Evolutionary conservation across 2,888 invertebrate genomes (phyloP), one percentile per base, ranked within the genome.

Genomic region (Holacanthella duospinosa): DNA sequence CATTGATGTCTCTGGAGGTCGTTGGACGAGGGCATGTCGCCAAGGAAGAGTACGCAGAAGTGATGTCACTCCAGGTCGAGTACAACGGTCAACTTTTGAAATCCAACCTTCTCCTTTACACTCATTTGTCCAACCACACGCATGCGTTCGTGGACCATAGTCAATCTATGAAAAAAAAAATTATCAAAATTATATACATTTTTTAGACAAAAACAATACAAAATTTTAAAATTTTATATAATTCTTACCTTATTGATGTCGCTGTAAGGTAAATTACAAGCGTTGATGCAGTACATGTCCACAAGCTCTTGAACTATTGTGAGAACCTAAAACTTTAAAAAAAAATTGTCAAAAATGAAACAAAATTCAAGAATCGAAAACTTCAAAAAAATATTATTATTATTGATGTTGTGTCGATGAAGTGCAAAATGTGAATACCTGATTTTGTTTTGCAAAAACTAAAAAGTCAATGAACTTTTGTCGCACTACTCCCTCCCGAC

Each of bases 61-160:
- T 6, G 68, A 69, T 3, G 66, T 64, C 4, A 70, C 70, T 25
- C 71, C 71, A 2, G 71, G 70, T 21, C 69, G 65, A 28, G 71
- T 66, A 54, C 71, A 71, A 53, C 68, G 65, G 36, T 71, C 71
- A 19, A 68, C 66, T 54, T 68, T 71, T 1, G 70, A 70, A 29
- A 71, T 67, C 71, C 71, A 70, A 57, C 71, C 71, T 64, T 71
- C 71, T 1, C 71, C 71, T 2, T 68, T 63, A 43, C 71, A 71
- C 26, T 71, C 71, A 36, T 66, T 66, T 6, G 65, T 64, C 67
- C 67, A 71, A 1, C 67, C 71, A 60, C 70, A 71, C 44, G 71
- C 59, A 44, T 72, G 72, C 25, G 69, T 67, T 1, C 69, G 62
- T 9, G 71, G 71, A 19, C 68, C 70, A 55, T 70, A 70, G 60